Base-by-base conservation (phyloP, 2,888 invertebrate genomes). In the Drosophila anceps region DNA sequence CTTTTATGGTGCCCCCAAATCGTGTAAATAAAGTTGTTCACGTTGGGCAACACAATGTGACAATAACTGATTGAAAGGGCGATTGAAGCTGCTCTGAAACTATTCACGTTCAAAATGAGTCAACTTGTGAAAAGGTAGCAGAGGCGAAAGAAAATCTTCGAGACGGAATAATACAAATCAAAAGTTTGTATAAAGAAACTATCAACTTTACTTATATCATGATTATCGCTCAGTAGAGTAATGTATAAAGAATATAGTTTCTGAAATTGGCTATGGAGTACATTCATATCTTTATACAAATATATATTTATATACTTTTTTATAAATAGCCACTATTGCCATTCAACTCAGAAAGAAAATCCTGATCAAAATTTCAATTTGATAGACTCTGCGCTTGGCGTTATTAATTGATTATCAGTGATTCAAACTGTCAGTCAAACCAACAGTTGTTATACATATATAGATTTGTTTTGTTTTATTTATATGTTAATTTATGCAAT, bases 21-120 rank as follows among this genome's bases (percentile, higher is more conserved):
- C 64, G 76, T 59, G 77, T 59, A 80, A 82, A 84, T 88, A 35
- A 75, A 82, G 86, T 82, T 88, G 86, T 81, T 18, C 50, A 29
- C 37, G 27, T 54, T 51, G 64, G 39, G 13, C 61, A 24, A 51
- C 37, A 68, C 13, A 27, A 58, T 68, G 53, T 37, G 58, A 37
- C 39, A 20, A 18, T 15, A 9, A n/a, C 10, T n/a, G 35, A n/a
- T 29, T 57, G 55, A 54, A 20, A 55, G 55, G 67, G 46, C 41
- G 10, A 43, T 43, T 48, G 18, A 13, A 5, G 35, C 1, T 20
- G 59, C 4, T 13, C 12, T 33, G 9, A 4, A 12, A 24, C 33
- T n/a, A 29, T 8, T 41, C 18, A 18, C 24, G 10, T 18, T 9
- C 6, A 0, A 15, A 29, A 27, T 48, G 46, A 48, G 13, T 48